Base-by-base conservation (phyloP, 2,113 vertebrate genomes). In the Puffinus mauretanicus region DNA sequence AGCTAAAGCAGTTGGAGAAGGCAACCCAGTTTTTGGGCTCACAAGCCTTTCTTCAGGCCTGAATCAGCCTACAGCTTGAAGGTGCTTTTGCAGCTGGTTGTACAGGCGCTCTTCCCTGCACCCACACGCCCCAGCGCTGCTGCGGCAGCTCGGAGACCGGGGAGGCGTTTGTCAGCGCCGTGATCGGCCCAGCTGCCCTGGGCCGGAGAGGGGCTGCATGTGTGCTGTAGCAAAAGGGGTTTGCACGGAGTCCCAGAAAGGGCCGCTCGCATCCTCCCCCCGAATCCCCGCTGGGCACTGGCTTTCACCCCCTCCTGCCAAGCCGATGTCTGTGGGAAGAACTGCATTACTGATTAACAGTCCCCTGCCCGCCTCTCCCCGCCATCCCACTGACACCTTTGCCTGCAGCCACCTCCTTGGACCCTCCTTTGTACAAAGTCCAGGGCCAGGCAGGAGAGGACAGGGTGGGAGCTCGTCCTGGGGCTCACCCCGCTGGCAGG, bases 161-260 rank as follows among this genome's bases (percentile, higher is more conserved):
- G 17, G 58, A 89, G 24, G 40, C 46, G 60, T 44, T 27, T 10
- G 14, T 57, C 62, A 90, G 72, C 25, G 6, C 32, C 3, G 1
- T 1, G 1, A 29, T 11, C 0, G 0, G 16, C 21, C 25, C 26
- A 20, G 38, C 27, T 60, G 49, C 26, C 52, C 47, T 21, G 25
- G 40, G 57, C 71, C 46, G 52, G 42, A 88, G 18, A 49, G 42
- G 25, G 16, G 34, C 13, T 38, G 20, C 9, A 24, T 0, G 1
- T 4, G 21, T 36, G 52, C 61, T 66, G 51, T 57, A 49, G n/a
- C 57, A 69, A 64, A 42, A 40, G 10, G 10, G 30, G 5, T 49
- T 66, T 30, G 34, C 34, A 54, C 5, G 3, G 66, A 47, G 4
- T 42, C 16, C 17, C 40, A 18, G 34, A 69, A 78, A 47, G 16